Evolutionary conservation across 1,140 invertebrate genomes (phyloP).

Genomic region (Zaprionus nigranus): DNA sequence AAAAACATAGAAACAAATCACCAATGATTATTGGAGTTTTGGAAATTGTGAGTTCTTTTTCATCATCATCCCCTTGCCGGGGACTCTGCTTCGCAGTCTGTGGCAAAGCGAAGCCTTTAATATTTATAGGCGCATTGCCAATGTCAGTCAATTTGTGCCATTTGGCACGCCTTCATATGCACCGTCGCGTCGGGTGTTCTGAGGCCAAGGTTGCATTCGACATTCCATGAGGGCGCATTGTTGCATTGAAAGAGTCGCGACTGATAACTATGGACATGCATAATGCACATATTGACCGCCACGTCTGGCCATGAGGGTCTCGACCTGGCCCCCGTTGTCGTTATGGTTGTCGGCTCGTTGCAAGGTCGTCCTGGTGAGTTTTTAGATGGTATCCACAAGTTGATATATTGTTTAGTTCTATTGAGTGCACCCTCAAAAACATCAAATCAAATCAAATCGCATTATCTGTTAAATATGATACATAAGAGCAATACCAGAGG

Average conservation of each 20-base stretch:
- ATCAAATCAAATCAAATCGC: no score
- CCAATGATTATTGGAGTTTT: not conserved
- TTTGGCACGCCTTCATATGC: conserved; percentile 58
- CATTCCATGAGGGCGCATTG: conserved; percentile 73
- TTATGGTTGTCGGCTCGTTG: not conserved
- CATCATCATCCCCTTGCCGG: no score
- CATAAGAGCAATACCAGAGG: no score
- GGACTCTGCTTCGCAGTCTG: not conserved
- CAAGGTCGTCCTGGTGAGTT: conserved; percentile 23
- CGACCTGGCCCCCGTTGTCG: conserved; percentile 22
- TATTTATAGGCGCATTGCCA: conserved; percentile 42
- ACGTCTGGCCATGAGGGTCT: conserved; percentile 15
- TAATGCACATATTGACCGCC: conserved; percentile 20
- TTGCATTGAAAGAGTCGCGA: conserved; percentile 34
- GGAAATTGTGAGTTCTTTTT: not conserved
- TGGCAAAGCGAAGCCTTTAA: conserved; percentile 15
- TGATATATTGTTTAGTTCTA: conserved; percentile 9
- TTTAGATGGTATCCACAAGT: conserved; percentile 31
- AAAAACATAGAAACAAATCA: not conserved
- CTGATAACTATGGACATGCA: conserved; percentile 41
- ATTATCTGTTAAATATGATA: not conserved
- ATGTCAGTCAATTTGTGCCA: conserved; percentile 68
- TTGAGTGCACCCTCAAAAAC: not conserved
- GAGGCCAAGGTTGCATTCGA: conserved; percentile 65
- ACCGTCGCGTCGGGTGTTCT: conserved; percentile 35